These are phyloP conservation scores for Brachionus rubens DNA, from an alignment of 1,140 invertebrate species.

Conservation along the genomic window DNA sequence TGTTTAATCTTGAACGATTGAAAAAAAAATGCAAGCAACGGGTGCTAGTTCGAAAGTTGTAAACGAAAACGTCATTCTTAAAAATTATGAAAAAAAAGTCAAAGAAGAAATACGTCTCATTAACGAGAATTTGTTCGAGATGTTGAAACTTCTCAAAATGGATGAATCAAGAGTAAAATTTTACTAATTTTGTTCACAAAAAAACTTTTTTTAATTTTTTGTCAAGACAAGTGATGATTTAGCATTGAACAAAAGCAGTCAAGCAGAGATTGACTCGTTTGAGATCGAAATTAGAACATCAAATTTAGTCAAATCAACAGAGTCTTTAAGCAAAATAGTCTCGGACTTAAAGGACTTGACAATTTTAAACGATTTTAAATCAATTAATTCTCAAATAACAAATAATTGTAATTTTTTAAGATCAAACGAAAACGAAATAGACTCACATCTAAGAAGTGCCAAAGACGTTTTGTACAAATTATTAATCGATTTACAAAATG, in stretches of 20 bases:
- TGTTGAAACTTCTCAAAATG: conserved; percentile 27
- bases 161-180: no score
- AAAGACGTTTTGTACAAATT: conserved; percentile 38
- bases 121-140: conserved; percentile 38
- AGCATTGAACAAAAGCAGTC: conserved; percentile 3
- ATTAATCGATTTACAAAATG: conserved; percentile 28
- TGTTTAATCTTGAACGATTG: not conserved
- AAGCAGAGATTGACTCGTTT: conserved; percentile 35
- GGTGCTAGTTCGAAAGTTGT: not conserved
- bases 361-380: conserved; percentile 46
- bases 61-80: conserved; percentile 21
- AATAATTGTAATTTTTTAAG: conserved; percentile 25
- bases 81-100: conserved; percentile 42
- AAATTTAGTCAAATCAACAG: conserved; percentile 41
- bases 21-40: conserved; percentile 1
- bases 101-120: conserved; percentile 45
- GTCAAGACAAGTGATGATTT: conserved; percentile 1
- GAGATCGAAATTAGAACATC: conserved; percentile 34
- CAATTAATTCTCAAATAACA: conserved; percentile 44
- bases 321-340: conserved; percentile 41
- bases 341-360: conserved; percentile 41
- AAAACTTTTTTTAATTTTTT: conserved; percentile 3
- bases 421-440: conserved; percentile 33
- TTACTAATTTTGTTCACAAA: no score
- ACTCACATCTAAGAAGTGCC: conserved; percentile 9